Evolutionary conservation across 2,888 invertebrate species (phyloP), one percentile per base, ranked within the genome.

Genomic region (Orthosia gracilis): DNA sequence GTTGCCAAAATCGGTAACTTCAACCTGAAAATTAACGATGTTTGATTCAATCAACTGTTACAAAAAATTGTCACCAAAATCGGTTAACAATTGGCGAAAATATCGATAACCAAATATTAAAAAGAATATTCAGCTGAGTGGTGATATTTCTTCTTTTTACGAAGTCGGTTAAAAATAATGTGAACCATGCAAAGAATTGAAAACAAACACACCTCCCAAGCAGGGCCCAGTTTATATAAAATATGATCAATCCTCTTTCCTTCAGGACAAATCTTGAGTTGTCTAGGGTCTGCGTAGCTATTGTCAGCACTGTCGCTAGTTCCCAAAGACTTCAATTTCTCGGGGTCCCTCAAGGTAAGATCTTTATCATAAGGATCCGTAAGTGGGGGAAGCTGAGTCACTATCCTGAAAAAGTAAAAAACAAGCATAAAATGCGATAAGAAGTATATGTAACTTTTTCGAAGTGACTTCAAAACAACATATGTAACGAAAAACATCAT

Each of bases 211-310:
- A 95, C 96, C 93, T 95, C 89, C 89, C 92, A 94, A 55, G 81
- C 71, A 66, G 93, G 80, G 74, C 88, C 90, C 1, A 91, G 84
- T 83, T 92, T 96, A 91, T 97, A 98, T 87, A 99, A 95, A 84
- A 99, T 98, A 92, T 99, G 99, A 96, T 99, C 99, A 85, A 99
- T 99, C 78, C 99, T 97, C 92, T 98, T 98, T 23, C 99, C 99
- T 58, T 97, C 95, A 0, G 98, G 98, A 69, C 95, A 94, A 17
- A 92, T 91, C 73, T 96, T 95, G 3, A 97, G 94, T 68, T 96
- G 87, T 63, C 94, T 95, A 1, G 94, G 91, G 69, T 97, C 94
- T 0, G 98, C 98, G 91, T 99, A 99, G 85, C 98, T 98, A 93
- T 99, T 99, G 82, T 97, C 97, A 11, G 97, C 85, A 77, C 92